These are phyloP conservation scores for Ictalurus furcatus DNA, from an alignment of 2,113 vertebrate species.

Conservation along the genomic window DNA sequence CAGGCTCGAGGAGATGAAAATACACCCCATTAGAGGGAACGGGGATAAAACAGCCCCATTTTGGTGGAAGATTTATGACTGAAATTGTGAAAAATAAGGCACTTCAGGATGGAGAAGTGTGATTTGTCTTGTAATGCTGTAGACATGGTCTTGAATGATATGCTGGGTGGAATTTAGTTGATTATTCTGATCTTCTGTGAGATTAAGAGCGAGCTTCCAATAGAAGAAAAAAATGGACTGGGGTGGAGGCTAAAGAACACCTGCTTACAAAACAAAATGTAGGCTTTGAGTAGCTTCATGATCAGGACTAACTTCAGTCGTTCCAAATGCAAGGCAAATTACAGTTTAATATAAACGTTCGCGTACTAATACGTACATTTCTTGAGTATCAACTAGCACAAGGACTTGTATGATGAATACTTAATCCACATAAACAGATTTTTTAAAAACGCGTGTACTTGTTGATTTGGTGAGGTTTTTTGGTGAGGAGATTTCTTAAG, in stretches of 20 bases:
- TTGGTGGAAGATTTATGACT: conserved; percentile 11
- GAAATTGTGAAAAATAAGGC: conserved; percentile 20
- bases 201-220: neutral
- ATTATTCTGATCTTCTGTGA: neutral
- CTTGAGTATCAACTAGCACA: too few species aligned
- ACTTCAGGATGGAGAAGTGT: neutral
- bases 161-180: neutral
- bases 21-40: neutral
- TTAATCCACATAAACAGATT: too few species aligned
- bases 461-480: too few species aligned
- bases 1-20: conserved; percentile 1
- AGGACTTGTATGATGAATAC: too few species aligned
- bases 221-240: neutral
- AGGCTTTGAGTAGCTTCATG: neutral
- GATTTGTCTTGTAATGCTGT: neutral
- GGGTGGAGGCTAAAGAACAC: neutral
- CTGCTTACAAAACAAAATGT: neutral
- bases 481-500: too few species aligned
- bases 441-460: too few species aligned
- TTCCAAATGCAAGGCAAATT: too few species aligned
- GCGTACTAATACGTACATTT: too few species aligned
- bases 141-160: neutral
- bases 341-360: too few species aligned
- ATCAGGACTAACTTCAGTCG: too few species aligned
- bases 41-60: neutral